A percentile compares a stretch with the other conserved stretches of the same genome.
Evolutionary conservation across 2,888 invertebrate species (phyloP).

Genomic region (Phytoseiulus persimilis): DNA sequence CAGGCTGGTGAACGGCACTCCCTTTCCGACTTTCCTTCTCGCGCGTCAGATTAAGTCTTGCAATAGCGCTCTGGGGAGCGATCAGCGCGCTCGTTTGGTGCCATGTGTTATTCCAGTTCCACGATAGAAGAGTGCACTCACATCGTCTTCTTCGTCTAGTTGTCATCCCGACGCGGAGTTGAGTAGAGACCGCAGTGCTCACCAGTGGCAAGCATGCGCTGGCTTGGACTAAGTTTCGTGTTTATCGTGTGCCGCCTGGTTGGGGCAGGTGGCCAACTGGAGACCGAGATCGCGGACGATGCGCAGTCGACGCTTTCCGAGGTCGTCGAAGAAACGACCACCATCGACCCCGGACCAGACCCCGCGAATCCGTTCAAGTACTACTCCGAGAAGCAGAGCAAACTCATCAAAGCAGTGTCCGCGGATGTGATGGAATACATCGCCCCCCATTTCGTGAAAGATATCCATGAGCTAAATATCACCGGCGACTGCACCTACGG

Average conservation of each 20-base stretch:
- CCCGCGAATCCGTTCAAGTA: conserved; percentile 35
- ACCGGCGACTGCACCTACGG: conserved; percentile 36
- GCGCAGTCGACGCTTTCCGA: background rate
- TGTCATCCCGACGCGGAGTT: background rate
- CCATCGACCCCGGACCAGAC: conserved; percentile 13
- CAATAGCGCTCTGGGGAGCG: background rate
- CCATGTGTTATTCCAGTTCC: background rate
- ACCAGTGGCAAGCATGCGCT: background rate
- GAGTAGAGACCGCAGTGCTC: background rate
- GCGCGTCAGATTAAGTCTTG: background rate
- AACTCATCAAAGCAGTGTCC: conserved; percentile 19
- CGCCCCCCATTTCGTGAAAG: conserved; percentile 21
- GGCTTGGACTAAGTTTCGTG: background rate
- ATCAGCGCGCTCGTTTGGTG: background rate
- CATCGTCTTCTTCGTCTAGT: background rate
- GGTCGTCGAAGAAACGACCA: conserved; percentile 13
- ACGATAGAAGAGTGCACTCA: background rate
- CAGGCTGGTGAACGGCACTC: background rate
- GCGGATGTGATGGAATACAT: conserved; percentile 21
- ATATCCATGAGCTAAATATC: conserved; percentile 20
- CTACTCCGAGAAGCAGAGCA: conserved; percentile 19
- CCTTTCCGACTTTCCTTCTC: background rate
- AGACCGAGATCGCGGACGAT: background rate
- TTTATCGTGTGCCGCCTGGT: background rate
- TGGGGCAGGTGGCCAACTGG: background rate